Evolutionary conservation across 2,113 vertebrate species (phyloP).

Genomic region (Pelusios castaneus): DNA sequence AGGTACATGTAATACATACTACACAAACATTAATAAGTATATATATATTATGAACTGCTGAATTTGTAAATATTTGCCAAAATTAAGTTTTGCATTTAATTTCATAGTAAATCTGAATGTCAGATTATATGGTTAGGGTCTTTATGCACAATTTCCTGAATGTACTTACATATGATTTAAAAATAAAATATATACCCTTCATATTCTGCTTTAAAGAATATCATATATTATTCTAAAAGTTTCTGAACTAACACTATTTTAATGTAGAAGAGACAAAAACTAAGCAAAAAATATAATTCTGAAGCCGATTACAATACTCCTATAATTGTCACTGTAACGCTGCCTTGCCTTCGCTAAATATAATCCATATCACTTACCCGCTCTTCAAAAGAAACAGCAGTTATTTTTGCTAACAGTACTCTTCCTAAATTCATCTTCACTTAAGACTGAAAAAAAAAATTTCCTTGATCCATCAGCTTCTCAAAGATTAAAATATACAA

Average conservation of each 20-base stretch:
- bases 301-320: slow-evolving; percentile 39
- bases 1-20: background rate
- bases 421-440: slow-evolving; percentile 78
- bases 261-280: slow-evolving; percentile 30
- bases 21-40: background rate
- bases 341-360: slow-evolving; percentile 35
- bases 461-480: slow-evolving; percentile 46
- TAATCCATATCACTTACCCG: slow-evolving; percentile 75
- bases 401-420: slow-evolving; percentile 72
- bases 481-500: slow-evolving; percentile 48
- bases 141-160: background rate
- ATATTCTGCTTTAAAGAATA: background rate
- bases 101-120: background rate
- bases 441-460: slow-evolving; percentile 56
- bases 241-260: background rate
- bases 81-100: background rate
- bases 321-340: slow-evolving; percentile 32
- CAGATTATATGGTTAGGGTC: background rate
- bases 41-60: background rate
- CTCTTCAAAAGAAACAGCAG: slow-evolving; percentile 62
- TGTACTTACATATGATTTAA: background rate
- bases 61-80: background rate
- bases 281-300: background rate
- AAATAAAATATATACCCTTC: slow-evolving; percentile 16
- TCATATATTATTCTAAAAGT: background rate